Evolutionary conservation across 2,113 vertebrate species (phyloP).

Genomic region (Aplodontia rufa): DNA sequence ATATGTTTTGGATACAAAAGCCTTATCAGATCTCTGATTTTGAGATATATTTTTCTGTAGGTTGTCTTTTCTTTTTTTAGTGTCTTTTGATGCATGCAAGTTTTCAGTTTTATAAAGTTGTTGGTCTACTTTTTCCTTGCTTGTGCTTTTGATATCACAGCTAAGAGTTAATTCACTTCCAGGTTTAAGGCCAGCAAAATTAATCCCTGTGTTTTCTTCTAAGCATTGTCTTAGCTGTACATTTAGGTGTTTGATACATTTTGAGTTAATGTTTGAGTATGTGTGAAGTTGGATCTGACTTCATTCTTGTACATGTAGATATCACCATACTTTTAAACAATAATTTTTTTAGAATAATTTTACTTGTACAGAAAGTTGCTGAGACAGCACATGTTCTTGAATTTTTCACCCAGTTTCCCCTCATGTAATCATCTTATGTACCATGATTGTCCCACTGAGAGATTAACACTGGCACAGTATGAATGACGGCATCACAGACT

Average conservation of each 20-base stretch:
- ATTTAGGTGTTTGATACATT: not conserved
- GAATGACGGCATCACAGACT: not conserved
- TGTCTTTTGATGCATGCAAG: not conserved
- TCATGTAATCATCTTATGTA: not conserved
- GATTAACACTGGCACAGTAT: not conserved
- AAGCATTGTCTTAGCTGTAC: not conserved
- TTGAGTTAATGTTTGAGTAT: conserved; percentile 2
- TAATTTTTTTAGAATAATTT: conserved; percentile 21
- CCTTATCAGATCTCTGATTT: not conserved
- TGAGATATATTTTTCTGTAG: not conserved
- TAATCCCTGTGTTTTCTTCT: not conserved
- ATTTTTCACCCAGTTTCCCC: not conserved
- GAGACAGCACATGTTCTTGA: not conserved
- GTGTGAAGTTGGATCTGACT: not conserved
- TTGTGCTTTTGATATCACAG: not conserved
- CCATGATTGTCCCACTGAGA: not conserved
- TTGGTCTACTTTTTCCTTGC: not conserved
- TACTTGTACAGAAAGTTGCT: not conserved
- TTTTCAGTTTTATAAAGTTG: conserved; percentile 3
- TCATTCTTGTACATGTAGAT: not conserved
- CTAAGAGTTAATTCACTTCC: not conserved
- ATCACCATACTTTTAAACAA: not conserved
- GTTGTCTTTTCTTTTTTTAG: not conserved
- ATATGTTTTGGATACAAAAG: not conserved
- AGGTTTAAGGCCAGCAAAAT: not conserved